Evolutionary conservation across 2,113 vertebrate species (phyloP).

Genomic region (Xiphophorus couchianus): DNA sequence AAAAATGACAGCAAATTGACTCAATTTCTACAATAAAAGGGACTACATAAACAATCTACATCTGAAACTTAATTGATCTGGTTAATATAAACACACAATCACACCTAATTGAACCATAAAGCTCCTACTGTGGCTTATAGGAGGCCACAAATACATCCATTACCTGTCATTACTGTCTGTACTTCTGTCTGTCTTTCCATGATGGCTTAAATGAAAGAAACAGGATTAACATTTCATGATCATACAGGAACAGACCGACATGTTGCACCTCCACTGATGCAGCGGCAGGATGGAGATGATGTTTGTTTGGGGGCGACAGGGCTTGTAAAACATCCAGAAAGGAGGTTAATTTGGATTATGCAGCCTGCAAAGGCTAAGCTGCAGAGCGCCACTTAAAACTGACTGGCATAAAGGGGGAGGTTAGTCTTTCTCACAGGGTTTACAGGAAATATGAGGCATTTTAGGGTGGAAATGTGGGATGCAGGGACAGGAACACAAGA

Average conservation of each 20-base stretch:
- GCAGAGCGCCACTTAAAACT: constrained; percentile 24
- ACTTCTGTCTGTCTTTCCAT: constrained; percentile 76
- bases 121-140: constrained; percentile 30
- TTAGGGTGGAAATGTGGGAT: not conserved
- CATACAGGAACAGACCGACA: constrained; percentile 13
- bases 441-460: not conserved
- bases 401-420: constrained; percentile 17
- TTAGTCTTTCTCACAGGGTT: not conserved
- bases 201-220: constrained; percentile 81
- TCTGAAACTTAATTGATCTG: constrained; percentile 13
- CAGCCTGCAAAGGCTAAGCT: constrained; percentile 42
- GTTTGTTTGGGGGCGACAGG: constrained; percentile 37
- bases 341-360: constrained; percentile 59
- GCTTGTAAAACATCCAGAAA: constrained; percentile 51
- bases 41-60: constrained; percentile 14
- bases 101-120: constrained; percentile 22
- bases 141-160: constrained; percentile 41
- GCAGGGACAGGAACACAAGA: not conserved
- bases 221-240: constrained; percentile 54
- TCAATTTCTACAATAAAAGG: not conserved
- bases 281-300: constrained; percentile 23
- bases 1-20: not conserved
- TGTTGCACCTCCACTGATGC: not conserved
- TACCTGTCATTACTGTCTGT: constrained; percentile 80
- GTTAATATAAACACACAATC: constrained; percentile 25